Evolutionary conservation across 2,888 invertebrate species (phyloP).

Genomic region (Amiota mariae): DNA sequence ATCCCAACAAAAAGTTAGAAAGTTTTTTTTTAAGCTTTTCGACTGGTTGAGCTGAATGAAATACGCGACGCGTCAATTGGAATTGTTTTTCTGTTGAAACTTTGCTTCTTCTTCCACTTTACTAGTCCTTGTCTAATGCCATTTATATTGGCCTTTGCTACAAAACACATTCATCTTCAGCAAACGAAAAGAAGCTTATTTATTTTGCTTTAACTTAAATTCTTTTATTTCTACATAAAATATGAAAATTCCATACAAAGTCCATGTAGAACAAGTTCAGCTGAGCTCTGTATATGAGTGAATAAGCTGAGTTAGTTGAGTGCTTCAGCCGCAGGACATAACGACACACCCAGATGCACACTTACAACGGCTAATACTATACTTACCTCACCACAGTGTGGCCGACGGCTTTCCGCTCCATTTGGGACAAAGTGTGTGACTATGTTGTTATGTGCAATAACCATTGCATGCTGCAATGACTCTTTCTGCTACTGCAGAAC

Average conservation of each 20-base stretch:
- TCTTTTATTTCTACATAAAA: conserved; percentile 55
- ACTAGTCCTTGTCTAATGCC: no score
- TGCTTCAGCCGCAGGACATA: conserved; percentile 35
- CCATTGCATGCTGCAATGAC: not conserved
- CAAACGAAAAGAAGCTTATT: no score
- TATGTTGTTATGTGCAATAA: no score
- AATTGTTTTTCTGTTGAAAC: no score
- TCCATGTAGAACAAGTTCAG: conserved; percentile 6
- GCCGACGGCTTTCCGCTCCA: not conserved
- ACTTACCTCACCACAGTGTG: conserved; percentile 2
- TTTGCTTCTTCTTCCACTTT: no score
- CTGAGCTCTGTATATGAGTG: not conserved
- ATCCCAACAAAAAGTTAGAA: conserved; percentile 11
- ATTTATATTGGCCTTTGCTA: no score
- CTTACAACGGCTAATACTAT: conserved; percentile 20
- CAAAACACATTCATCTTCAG: no score
- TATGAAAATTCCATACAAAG: conserved; percentile 61
- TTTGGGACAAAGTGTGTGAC: not conserved
- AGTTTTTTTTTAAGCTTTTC: not conserved
- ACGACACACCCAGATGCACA: not conserved
- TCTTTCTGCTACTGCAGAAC: not conserved
- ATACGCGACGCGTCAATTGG: no score
- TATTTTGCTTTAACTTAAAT: conserved; percentile 30
- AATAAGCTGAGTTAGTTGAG: conserved; percentile 51
- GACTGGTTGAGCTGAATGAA: no score